Base-by-base conservation (phyloP, 2,113 vertebrate genomes). In the Semicossyphus pulcher region DNA sequence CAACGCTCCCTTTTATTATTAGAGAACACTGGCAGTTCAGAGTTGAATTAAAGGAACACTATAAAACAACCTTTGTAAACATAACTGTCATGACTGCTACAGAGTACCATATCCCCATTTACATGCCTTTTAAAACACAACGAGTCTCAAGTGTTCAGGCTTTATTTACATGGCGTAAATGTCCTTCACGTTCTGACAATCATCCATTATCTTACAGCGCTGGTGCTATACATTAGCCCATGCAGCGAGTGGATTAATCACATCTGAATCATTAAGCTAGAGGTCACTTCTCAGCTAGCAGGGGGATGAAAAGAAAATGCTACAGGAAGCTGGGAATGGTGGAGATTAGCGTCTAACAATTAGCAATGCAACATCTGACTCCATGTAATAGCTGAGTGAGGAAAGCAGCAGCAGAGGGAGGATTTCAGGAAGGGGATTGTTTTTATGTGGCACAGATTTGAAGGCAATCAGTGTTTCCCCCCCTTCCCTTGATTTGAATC, bases 261-360 rank as follows among this genome's bases (percentile, higher is more conserved):
- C 85, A 84, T 85, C 60, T 84, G 78, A 92, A 92, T 92, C 88
- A 89, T 91, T 84, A 91, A 91, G 69, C 67, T 76, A 81, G 86
- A 85, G 91, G 91, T 93, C 89, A 93, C 72, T 86, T 84, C 70
- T 76, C 71, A 75, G 81, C 73, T 78, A 79, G 67, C 34, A 54
- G 63, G 66, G 52, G 57, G 72, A 32, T 11, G 44, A 16, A 63
- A 61, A 70, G 67, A 56, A 69, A 66, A 61, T 64, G 51, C 28
- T 47, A 52, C 49, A 76, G 72, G 72, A 86, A 87, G 67, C 57
- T 28, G 49, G 52, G 57, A 36, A 67, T 56, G 59, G 60, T 32
- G 58, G 41, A 86, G 81, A 90, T 83, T 83, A 89, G 75, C 80
- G 71, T 51, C 66, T 70, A 58, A 61, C 76, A 89, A 84, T 77